phyloP scores from a whole-genome alignment of 2,797 vertebrate genomes.

The Ispidina lecontei region DNA sequence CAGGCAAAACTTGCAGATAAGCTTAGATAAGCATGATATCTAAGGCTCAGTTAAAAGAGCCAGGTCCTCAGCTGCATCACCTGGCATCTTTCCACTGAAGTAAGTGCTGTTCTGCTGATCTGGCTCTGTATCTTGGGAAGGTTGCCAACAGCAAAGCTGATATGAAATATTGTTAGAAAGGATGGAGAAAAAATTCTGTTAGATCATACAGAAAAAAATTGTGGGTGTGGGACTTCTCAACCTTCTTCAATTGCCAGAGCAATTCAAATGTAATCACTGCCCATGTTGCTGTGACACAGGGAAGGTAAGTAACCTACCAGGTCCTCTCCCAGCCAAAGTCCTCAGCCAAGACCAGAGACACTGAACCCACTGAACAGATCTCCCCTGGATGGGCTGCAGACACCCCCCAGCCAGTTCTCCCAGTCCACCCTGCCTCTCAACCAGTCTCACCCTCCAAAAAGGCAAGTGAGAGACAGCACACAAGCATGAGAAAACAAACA shows the following conservation, averaged over 20 bases:
- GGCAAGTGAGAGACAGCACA: neutral
- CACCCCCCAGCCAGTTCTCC: neutral
- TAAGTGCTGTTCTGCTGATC: constrained; percentile 26
- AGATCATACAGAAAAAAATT: rapidly evolving
- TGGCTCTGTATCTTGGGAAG: neutral
- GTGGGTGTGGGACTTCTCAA: neutral
- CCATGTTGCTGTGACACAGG: neutral
- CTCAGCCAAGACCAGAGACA: neutral
- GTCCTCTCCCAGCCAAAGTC: neutral
- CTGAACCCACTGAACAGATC: neutral
- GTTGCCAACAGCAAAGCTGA: neutral
- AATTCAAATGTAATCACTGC: neutral
- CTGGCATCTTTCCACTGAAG: constrained; percentile 10
- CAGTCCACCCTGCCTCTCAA: neutral
- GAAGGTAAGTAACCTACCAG: neutral
- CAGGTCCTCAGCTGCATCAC: neutral
- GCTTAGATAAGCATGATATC: neutral
- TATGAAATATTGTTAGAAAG: neutral
- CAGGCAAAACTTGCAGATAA: neutral
- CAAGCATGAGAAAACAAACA: rapidly evolving
- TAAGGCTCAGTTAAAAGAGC: neutral
- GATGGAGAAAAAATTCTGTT: neutral
- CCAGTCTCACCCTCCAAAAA: neutral
- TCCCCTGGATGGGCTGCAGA: neutral
- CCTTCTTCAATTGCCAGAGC: neutral